Base-by-base conservation (phyloP, 2,888 invertebrate genomes). In the Chrysolina oricalcia region DNA sequence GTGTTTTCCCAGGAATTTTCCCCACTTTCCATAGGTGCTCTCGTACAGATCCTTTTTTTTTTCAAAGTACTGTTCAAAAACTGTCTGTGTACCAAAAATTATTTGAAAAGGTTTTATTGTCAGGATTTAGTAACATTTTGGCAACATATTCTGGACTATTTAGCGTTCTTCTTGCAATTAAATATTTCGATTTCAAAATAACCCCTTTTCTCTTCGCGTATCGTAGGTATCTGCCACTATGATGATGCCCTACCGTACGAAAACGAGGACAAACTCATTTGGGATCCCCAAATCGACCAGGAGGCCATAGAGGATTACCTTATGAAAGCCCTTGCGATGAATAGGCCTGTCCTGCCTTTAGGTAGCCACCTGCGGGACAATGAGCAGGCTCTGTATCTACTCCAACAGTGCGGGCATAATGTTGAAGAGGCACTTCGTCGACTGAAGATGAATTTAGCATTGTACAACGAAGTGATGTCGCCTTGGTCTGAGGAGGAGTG, bases 401-500 rank as follows among this genome's bases (percentile, higher is more conserved):
- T 98, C 15, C 93, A 97, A 71, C 98, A 98, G 87, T 98, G 98
- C 89, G 98, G 97, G 0, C 97, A 98, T 87, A 98, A 97, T 89
- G 92, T 94, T 19, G 98, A 98, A 75, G 98, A 98, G 89, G 98
- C 98, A 0, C 88, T 98, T 71, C 90, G 97, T 75, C 90, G 97
- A 70, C 92, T 94, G 72, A 81, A 84, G 72, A 85, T 86, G 81
- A 86, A 85, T 62, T 86, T 87, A 9, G 86, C 90, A 5, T 90
- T 92, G 10, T 92, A 92, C 19, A 80, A 82, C 3, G 95, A 95
- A 83, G 76, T 72, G 17, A 93, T 95, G 13, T 82, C 83, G 10
- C 82, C 82, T 48, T 99, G 98, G 98, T 98, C 98, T 0, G 98
- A 98, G 87, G 98, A 98, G 85, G 99, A 99, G 87, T 98, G 98